These are phyloP conservation scores for Archips crataeganus DNA, from an alignment of 2,888 invertebrate genomes.

Conservation along the genomic window DNA sequence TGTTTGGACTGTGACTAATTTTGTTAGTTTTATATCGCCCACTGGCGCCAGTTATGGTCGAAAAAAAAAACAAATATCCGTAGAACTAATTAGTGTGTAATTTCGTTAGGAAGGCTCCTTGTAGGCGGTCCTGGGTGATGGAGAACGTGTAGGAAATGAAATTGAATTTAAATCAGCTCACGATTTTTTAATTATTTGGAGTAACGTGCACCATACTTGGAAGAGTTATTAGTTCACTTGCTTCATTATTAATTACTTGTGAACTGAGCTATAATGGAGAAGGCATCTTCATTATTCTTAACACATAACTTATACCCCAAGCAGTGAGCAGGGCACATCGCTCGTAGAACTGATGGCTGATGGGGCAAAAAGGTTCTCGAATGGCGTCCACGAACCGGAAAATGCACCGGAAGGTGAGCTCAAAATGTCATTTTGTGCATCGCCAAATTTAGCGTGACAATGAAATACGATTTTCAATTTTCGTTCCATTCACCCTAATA, in stretches of 20 bases:
- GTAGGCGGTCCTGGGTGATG: constrained; percentile 69
- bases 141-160: constrained; percentile 60
- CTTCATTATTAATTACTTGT: neutral
- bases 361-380: no score
- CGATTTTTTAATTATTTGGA: constrained; percentile 1
- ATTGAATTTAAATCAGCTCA: constrained; percentile 32
- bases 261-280: no score
- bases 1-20: constrained; percentile 78
- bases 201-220: neutral
- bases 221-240: neutral
- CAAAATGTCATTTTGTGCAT: no score
- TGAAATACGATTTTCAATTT: no score
- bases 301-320: no score
- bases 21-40: constrained; percentile 72
- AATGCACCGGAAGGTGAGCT: no score
- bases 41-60: constrained; percentile 68
- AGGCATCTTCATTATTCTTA: no score
- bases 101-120: constrained; percentile 75
- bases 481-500: no score
- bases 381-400: no score
- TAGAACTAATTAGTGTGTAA: constrained; percentile 84
- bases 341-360: no score
- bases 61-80: constrained; percentile 78
- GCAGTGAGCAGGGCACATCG: no score
- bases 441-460: no score